A percentile compares a stretch with the other conserved stretches of the same genome.
Conservation (phyloP, 2,113 vertebrate genomes). For the Aldabrachelys gigantea region DNA sequence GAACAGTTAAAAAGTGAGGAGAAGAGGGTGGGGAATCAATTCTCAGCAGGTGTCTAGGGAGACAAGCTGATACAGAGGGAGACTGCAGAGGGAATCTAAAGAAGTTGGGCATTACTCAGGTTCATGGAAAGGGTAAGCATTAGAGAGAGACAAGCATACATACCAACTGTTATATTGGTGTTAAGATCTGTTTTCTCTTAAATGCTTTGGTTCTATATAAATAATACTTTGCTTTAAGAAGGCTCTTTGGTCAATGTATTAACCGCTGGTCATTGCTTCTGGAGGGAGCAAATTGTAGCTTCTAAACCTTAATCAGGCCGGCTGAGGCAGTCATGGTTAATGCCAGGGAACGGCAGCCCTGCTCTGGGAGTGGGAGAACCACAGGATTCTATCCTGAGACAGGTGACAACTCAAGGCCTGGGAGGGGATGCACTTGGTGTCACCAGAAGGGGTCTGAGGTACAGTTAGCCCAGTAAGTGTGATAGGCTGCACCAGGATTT, state of each 20-base stretch:
- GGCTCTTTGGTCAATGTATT: neutral
- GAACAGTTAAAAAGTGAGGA: conserved; percentile 18
- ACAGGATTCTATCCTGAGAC: neutral
- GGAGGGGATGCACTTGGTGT: neutral
- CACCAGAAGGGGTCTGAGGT: neutral
- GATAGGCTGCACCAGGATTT: neutral
- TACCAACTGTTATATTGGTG: neutral
- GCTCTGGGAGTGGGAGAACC: neutral
- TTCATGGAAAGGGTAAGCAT: neutral
- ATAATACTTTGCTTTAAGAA: neutral
- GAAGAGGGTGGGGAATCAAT: conserved; percentile 8
- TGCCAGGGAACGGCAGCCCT: neutral
- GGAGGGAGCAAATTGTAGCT: neutral
- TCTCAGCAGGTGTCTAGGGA: conserved; percentile 39
- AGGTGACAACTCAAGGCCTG: neutral
- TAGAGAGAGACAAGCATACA: neutral
- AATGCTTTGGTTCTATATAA: neutral
- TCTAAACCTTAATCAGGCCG: neutral
- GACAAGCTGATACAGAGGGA: neutral
- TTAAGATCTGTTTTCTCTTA: neutral
- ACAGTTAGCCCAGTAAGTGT: neutral
- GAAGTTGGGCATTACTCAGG: neutral
- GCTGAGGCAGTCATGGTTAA: neutral
- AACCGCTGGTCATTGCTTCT: neutral
- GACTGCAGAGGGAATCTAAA: neutral